phyloP scores from a whole-genome alignment of 2,797 vertebrate genomes.

The Hirundo rustica region DNA sequence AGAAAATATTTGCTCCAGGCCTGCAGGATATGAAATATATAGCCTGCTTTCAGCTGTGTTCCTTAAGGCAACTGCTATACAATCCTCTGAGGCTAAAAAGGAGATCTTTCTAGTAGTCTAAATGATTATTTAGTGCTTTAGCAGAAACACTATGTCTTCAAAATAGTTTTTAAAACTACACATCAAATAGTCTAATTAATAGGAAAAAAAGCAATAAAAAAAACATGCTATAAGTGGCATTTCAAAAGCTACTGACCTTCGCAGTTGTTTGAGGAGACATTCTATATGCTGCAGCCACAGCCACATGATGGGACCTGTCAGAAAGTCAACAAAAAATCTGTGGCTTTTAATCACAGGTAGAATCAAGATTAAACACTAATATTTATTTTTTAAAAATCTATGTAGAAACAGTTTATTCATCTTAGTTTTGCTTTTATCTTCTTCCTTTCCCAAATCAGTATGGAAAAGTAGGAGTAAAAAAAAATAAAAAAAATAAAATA shows the following conservation, averaged over 20 bases:
- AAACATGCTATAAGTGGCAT: neutral
- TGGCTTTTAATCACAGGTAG: neutral
- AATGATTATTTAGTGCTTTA: constrained; percentile 38
- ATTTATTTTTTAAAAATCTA: no score
- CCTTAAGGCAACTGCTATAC: neutral
- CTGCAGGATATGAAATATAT: constrained; percentile 62
- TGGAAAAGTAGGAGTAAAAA: neutral
- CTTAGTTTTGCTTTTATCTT: neutral
- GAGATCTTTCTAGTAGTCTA: neutral
- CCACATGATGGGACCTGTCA: neutral
- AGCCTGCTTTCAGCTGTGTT: constrained; percentile 43
- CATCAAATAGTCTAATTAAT: constrained; percentile 32
- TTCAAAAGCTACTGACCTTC: constrained; percentile 29
- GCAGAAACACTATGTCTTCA: neutral
- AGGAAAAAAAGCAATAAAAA: neutral
- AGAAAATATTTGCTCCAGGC: constrained; percentile 66
- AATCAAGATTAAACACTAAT: neutral
- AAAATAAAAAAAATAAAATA: neutral
- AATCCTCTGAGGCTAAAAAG: constrained; percentile 33
- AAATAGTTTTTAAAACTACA: constrained; percentile 4
- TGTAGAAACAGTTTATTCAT: neutral
- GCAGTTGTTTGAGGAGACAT: neutral
- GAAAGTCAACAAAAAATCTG: neutral
- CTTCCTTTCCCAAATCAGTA: neutral
- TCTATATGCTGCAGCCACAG: neutral